Base-by-base conservation (phyloP, 2,113 vertebrate species). In the Cyprichromis sp. region DNA sequence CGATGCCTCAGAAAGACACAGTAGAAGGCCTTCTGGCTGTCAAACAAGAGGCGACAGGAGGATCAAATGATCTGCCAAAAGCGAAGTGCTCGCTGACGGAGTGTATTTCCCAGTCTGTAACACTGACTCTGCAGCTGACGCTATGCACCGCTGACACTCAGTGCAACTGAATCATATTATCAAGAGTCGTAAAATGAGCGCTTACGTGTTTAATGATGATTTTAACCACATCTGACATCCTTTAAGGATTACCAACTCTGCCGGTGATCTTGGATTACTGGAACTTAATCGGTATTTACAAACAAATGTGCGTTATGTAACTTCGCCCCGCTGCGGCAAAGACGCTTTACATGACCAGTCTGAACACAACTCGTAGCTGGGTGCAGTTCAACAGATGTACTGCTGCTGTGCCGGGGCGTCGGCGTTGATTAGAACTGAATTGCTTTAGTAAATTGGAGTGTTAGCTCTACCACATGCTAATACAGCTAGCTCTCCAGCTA, bases 281-380 rank as follows among this genome's bases (percentile, higher is more conserved):
- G 6, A 29, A 71, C 11, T n/a, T 87, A 83, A 83, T 82, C 57
- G 24, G 47, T 91, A 94, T 94, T 94, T 95, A 93, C 90, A 88
- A 94, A 94, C 93, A 94, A 85, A 85, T 91, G 5, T 16, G 14
- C 24, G 71, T 95, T 94, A 95, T 90, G 92, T 93, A 94, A 95
- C 87, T 88, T 86, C 4, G 24, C 61, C 50, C 63, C 85, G 85
- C 86, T 83, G 91, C 87, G 85, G 82, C 89, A 89, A 81, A 86
- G 4, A 16, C 34, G 10, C n/a, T 50, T 24, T 71, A 42, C 34
- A 54, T 21, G 14, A n/a, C 10, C 4, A 31, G 36, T 26, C 36
- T 4, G 50, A 63, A 34, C n/a, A 24, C 4, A 54, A 57, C 9
- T 50, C 36, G 55, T 40, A 55, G 5, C 21, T 9, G 26, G 9